These are phyloP conservation scores for Syncerus caffer DNA, from an alignment of 2,797 vertebrate species.

Conservation along the genomic window DNA sequence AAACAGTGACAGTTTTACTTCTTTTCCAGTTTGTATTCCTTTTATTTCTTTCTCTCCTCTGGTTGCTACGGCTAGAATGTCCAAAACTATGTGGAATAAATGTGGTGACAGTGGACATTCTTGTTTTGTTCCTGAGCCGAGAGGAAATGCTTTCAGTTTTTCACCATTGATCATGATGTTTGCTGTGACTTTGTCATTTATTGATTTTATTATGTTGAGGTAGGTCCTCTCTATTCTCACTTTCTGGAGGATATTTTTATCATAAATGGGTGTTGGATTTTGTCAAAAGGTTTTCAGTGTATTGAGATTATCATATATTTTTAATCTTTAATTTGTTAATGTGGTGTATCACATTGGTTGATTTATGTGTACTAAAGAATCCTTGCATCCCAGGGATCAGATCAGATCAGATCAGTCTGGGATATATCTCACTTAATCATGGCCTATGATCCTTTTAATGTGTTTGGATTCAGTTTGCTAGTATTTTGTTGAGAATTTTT, in stretches of 20 bases:
- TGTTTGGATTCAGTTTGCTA: background rate
- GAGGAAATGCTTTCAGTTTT: background rate
- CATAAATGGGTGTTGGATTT: background rate
- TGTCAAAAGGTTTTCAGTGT: background rate
- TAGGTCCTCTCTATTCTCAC: background rate
- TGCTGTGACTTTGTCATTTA: background rate
- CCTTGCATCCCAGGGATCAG: background rate
- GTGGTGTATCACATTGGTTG: background rate
- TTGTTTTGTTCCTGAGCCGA: background rate
- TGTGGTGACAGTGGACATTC: background rate
- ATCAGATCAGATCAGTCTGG: too few species aligned
- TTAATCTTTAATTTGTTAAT: background rate
- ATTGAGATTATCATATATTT: background rate
- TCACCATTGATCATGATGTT: background rate
- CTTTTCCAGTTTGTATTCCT: background rate
- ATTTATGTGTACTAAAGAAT: background rate
- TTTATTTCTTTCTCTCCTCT: background rate
- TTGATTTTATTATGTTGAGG: background rate
- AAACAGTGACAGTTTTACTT: background rate
- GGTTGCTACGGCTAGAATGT: background rate
- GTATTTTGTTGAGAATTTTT: background rate
- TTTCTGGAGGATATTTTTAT: background rate
- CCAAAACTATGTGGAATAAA: background rate
- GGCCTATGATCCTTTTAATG: background rate
- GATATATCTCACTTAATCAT: background rate